These are phyloP conservation scores for Anagrus nilaparvatae DNA, from an alignment of 1,140 invertebrate species.

Conservation along the genomic window DNA sequence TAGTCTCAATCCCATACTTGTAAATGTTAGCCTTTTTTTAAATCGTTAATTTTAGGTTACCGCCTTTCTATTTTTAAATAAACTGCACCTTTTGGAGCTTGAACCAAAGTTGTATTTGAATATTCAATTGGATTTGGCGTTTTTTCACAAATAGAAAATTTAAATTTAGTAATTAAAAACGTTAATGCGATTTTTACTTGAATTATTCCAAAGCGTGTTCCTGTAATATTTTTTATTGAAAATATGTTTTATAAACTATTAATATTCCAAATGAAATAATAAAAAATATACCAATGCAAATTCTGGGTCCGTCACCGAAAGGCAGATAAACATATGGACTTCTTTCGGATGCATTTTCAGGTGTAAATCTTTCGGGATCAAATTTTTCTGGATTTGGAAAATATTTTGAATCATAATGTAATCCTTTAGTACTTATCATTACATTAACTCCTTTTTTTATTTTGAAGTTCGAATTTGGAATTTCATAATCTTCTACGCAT, in stretches of 20 bases:
- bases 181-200: no score
- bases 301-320: slow-evolving; percentile 45
- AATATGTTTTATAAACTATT: slow-evolving; percentile 16
- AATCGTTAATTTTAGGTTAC: no score
- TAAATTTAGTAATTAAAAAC: slow-evolving; percentile 13
- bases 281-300: slow-evolving; percentile 24
- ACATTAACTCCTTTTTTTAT: slow-evolving; percentile 20
- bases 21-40: no score
- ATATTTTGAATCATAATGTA: slow-evolving; percentile 29
- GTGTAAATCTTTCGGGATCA: slow-evolving; percentile 38
- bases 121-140: slow-evolving; percentile 30
- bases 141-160: slow-evolving; percentile 10
- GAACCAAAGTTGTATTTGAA: slow-evolving; percentile 23
- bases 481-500: slow-evolving; percentile 35
- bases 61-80: not conserved
- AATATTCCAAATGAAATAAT: slow-evolving; percentile 18
- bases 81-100: not conserved
- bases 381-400: slow-evolving; percentile 38
- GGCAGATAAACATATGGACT: slow-evolving; percentile 43
- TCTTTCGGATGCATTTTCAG: slow-evolving; percentile 31
- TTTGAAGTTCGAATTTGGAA: slow-evolving; percentile 12
- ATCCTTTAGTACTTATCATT: slow-evolving; percentile 21
- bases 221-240: slow-evolving; percentile 12
- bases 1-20: no score
- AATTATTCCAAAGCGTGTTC: slow-evolving; percentile 33